These are phyloP conservation scores for Nymphicus hollandicus DNA, from an alignment of 2,113 vertebrate genomes.

Conservation along the genomic window DNA sequence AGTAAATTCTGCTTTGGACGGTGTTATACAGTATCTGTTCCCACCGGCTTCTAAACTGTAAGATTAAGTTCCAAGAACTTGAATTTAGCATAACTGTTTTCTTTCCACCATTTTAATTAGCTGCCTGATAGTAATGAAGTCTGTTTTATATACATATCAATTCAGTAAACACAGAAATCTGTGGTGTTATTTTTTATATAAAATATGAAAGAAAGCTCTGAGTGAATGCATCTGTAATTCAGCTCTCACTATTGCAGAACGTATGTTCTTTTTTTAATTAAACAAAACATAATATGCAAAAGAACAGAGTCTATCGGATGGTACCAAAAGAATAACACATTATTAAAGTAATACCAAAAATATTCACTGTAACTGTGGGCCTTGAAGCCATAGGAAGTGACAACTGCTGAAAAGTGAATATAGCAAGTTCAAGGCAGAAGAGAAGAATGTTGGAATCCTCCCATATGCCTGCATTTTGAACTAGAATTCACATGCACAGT, in stretches of 20 bases:
- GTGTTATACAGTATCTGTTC: neutral
- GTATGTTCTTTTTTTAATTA: conserved; percentile 54
- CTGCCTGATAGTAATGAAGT: conserved; percentile 48
- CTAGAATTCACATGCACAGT: neutral
- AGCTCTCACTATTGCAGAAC: conserved; percentile 29
- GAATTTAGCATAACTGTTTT: conserved; percentile 45
- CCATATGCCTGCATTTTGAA: neutral
- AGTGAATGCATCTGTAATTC: conserved; percentile 58
- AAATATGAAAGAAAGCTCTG: conserved; percentile 67
- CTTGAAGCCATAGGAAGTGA: neutral
- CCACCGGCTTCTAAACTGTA: neutral
- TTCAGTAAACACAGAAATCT: conserved; percentile 68
- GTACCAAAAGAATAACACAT: neutral
- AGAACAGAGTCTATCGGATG: neutral
- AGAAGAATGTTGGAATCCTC: neutral
- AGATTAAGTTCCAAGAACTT: conserved; percentile 6
- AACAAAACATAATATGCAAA: conserved; percentile 18
- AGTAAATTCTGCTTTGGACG: neutral
- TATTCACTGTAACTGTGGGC: neutral
- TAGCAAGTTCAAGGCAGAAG: neutral
- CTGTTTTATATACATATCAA: conserved; percentile 65
- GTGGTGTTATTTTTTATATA: conserved; percentile 61
- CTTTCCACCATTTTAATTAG: conserved; percentile 56
- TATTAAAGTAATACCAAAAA: conserved; percentile 20
- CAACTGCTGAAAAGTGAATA: neutral